Evolutionary conservation across 2,113 vertebrate species (phyloP), one percentile per base, ranked within the genome.

Genomic region (Esox niger): DNA sequence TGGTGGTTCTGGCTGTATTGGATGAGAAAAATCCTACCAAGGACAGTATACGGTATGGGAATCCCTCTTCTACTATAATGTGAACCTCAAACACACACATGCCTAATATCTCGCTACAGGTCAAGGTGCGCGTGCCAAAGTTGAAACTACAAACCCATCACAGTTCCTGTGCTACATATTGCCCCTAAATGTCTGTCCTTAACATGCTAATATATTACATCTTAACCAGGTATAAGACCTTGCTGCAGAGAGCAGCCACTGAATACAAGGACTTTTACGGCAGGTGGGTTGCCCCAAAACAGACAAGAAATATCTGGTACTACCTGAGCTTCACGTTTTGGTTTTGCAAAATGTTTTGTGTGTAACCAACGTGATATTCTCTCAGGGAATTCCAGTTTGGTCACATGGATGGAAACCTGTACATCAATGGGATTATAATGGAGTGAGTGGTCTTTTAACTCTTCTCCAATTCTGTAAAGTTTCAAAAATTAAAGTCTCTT

Each of bases 391-490:
- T 97, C 79, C 92, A 96, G 72, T 99, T 99, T 83, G 97, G 97
- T 64, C 94, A 94, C 74, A 94, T 99, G 92, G 92, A 96, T 47
- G 95, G 90, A 59, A 91, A 84, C 32, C 92, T 92, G 26, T 98
- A 96, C 79, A 91, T 99, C 35, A 94, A 92, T 20, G 94, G 95
- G 23, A 88, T 98, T 23, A 82, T 97, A 65, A 98, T 99, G 97
- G 92, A 93, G 97, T 98, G 84, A 94, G 95, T 93, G 23, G 15
- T 35, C 35, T n/a, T 6, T 33, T 59, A 3, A 62, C 2, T 4
- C 4, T 38, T 47, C 29, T 47, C 27, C 20, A 8, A 6, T 33
- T 15, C 31, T 32, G 21, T 27, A 20, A 17, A 8, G 61, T 30
- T 70, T 6, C 57, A 31, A 54, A 21, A n/a, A n/a, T n/a, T n/a